Percentiles rank a stretch among this genome's conserved stretches.
phyloP scores from a whole-genome alignment of 2,113 vertebrate genomes.

The Odocoileus hemionus region DNA sequence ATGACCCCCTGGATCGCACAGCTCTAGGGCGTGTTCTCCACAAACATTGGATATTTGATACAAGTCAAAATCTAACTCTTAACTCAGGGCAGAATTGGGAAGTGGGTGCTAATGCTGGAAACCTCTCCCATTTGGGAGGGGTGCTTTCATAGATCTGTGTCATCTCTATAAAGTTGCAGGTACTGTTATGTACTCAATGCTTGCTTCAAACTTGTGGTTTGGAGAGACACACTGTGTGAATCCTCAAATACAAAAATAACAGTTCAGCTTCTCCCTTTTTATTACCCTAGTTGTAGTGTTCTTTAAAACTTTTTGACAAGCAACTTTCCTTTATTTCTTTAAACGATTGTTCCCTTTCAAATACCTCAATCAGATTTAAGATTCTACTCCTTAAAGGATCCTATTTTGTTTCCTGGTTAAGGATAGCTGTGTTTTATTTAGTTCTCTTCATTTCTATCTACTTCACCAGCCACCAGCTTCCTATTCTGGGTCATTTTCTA shows the following conservation, averaged over 20 bases:
- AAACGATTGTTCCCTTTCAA: neutral
- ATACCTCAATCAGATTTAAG: neutral
- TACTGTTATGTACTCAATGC: rapidly evolving
- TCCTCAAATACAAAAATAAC: neutral
- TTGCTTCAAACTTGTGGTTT: neutral
- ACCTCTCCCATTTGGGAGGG: neutral
- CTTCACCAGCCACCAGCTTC: neutral
- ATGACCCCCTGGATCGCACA: neutral
- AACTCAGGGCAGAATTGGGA: neutral
- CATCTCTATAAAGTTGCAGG: neutral
- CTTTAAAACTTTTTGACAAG: neutral
- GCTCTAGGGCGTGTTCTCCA: neutral
- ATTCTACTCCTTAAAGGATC: neutral
- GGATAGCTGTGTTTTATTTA: neutral
- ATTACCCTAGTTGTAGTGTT: neutral
- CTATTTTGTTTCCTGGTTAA: neutral
- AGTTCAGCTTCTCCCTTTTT: no score
- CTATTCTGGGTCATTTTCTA: neutral
- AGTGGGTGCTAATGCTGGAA: rapidly evolving
- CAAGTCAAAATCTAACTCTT: neutral
- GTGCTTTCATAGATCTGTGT: neutral
- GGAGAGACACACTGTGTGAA: neutral
- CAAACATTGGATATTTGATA: neutral
- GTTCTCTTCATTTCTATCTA: neutral
- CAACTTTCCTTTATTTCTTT: neutral